These are phyloP conservation scores for Pseudomyrmex sp. DNA, from an alignment of 1,140 invertebrate genomes.

Conservation along the genomic window DNA sequence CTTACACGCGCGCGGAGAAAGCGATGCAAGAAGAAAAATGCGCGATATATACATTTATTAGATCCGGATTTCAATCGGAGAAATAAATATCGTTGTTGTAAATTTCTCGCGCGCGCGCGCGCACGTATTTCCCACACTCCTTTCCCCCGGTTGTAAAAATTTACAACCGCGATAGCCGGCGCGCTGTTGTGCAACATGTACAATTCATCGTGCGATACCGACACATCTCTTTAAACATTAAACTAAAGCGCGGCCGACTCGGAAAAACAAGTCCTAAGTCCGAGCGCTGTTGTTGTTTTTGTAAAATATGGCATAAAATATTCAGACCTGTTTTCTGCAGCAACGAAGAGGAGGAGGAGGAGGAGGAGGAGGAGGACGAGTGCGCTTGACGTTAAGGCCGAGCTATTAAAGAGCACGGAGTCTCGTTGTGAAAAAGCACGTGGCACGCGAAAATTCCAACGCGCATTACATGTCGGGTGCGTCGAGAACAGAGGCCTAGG, in stretches of 20 bases:
- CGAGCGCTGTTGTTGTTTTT: slow-evolving; percentile 51
- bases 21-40: slow-evolving; percentile 9
- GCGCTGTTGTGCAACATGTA: background rate
- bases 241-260: slow-evolving; percentile 52
- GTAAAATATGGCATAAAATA: slow-evolving; percentile 71
- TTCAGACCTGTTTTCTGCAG: slow-evolving; percentile 71
- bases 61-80: slow-evolving; percentile 13
- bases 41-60: slow-evolving; percentile 17
- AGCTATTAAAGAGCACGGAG: slow-evolving; percentile 64
- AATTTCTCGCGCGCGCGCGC: background rate
- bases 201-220: slow-evolving; percentile 26
- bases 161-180: slow-evolving; percentile 10
- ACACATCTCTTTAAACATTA: slow-evolving; percentile 59
- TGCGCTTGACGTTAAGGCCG: slow-evolving; percentile 70
- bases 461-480: slow-evolving; percentile 16
- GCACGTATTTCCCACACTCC: background rate
- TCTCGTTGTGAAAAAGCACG: slow-evolving; percentile 36
- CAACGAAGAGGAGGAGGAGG: slow-evolving; percentile 37
- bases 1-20: background rate
- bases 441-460: slow-evolving; percentile 53
- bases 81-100: slow-evolving; percentile 19
- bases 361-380: background rate
- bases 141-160: slow-evolving; percentile 41
- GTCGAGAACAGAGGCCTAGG: background rate
- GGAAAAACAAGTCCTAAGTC: slow-evolving; percentile 66